Percentiles rank a stretch among this genome's conserved stretches.
Conservation (phyloP, 2,113 vertebrate genomes). For the Paraplagusia blochii region DNA sequence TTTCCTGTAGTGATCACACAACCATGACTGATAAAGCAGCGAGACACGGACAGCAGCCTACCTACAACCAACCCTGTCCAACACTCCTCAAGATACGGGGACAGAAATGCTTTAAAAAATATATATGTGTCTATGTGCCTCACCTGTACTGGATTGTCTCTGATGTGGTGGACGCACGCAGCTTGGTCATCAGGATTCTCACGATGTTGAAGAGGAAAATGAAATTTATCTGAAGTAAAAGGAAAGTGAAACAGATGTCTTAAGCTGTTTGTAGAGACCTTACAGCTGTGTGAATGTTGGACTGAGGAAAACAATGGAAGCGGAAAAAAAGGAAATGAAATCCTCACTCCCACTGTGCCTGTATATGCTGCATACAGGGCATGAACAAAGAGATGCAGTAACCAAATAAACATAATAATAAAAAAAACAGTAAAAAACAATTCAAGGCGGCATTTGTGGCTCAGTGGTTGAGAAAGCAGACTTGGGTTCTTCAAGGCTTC, state of each 20-base stretch:
- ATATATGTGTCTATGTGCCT: too few relatives aligned
- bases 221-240: slow-evolving; percentile 86
- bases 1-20: slow-evolving; percentile 76
- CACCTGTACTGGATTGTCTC: slow-evolving; percentile 88
- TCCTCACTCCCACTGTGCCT: too few relatives aligned
- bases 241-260: neutral
- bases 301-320: neutral
- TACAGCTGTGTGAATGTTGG: neutral
- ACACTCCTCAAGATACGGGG: too few relatives aligned
- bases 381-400: too few relatives aligned
- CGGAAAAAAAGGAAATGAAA: neutral
- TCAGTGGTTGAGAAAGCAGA: too few relatives aligned
- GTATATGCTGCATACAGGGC: neutral
- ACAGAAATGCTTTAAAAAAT: too few relatives aligned
- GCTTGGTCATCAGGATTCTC: slow-evolving; percentile 94
- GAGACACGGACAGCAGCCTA: neutral
- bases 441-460: too few relatives aligned
- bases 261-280: neutral
- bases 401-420: too few relatives aligned
- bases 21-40: neutral
- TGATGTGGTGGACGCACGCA: slow-evolving; percentile 90
- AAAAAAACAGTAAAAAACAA: too few relatives aligned
- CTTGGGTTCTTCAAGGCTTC: too few relatives aligned
- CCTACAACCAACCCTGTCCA: neutral
- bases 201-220: slow-evolving; percentile 98